phyloP scores from a whole-genome alignment of 2,888 invertebrate genomes.

The Prosopocoilus inquinatus region DNA sequence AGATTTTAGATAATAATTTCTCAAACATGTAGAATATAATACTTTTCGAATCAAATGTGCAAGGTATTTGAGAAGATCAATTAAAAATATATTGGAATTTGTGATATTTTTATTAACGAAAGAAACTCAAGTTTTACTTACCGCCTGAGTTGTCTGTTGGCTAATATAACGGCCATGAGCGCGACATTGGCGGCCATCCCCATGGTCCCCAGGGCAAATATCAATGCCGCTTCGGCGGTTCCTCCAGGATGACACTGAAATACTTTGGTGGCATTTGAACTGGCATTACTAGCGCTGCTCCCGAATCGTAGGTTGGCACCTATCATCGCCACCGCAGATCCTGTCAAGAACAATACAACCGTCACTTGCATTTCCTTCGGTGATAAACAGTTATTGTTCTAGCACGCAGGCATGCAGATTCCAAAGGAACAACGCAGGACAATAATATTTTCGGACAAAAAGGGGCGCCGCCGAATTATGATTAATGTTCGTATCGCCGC shows the following conservation, averaged over 20 bases:
- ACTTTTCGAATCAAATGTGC: too few species aligned
- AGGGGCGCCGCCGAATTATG: too few species aligned
- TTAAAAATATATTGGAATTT: too few species aligned
- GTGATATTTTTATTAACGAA: too few species aligned
- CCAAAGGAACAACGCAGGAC: too few species aligned
- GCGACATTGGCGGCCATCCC: constrained; percentile 81
- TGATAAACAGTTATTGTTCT: constrained; percentile 10
- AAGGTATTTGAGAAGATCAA: too few species aligned
- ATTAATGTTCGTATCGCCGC: too few species aligned
- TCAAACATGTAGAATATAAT: too few species aligned
- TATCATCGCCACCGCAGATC: constrained; percentile 75
- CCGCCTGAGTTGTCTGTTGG: constrained; percentile 70
- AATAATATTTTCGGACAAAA: too few species aligned
- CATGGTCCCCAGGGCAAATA: constrained; percentile 72
- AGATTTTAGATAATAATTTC: too few species aligned
- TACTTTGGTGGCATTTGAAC: constrained; percentile 66
- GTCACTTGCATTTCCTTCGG: constrained; percentile 12
- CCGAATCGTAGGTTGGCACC: constrained; percentile 72
- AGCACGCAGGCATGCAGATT: too few species aligned
- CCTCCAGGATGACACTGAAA: constrained; percentile 80
- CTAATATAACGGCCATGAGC: constrained; percentile 77
- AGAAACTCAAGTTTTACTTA: constrained; percentile 5
- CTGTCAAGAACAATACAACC: constrained; percentile 46
- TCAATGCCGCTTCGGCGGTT: constrained; percentile 74
- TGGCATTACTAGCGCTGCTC: constrained; percentile 67